Evolutionary conservation across 2,113 vertebrate genomes (phyloP), one percentile per base, ranked within the genome.

Genomic region (Ammospiza nelsoni): DNA sequence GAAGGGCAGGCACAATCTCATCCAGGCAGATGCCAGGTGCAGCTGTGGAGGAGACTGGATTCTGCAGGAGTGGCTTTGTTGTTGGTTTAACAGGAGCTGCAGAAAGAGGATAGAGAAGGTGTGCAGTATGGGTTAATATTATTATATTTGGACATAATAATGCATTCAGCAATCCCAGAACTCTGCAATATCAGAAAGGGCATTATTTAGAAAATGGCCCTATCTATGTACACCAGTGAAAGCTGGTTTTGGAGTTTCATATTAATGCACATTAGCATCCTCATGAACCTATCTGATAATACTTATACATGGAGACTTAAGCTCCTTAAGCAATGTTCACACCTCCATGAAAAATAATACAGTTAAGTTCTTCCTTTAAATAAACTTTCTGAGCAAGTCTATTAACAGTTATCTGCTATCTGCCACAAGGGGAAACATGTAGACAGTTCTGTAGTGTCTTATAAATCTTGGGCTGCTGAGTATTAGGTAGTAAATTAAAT

Each of bases 271-370:
- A 74, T 95, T 95, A 97, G 73, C 79, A 94, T 95, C 90, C 92
- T 95, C 84, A 59, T 77, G 90, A 93, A 97, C 87, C 84, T 74
- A 96, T 97, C 96, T 96, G 96, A 95, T 96, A 95, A 85, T 94
- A 63, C 65, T 87, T 71, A 73, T 11, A 90, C 73, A 77, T 41
- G 49, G 62, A 87, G 87, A 78, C 94, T 96, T 97, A 96, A 97
- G 96, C 94, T 97, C 87, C 96, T 97, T 96, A 96, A 93, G 90
- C 87, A 90, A 66, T 96, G 95, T 95, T 97, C 96, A 97, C 92
- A 97, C 93, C 93, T 96, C 92, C 92, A 94, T 91, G 94, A 96
- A 97, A 97, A 97, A 95, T 84, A 95, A 95, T 92, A 76, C 88
- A 77, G 82, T 92, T 65, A 95, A 78, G 59, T 97, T 97, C 90